Base-by-base conservation (phyloP, 2,113 vertebrate genomes). In the Bos indicus region DNA sequence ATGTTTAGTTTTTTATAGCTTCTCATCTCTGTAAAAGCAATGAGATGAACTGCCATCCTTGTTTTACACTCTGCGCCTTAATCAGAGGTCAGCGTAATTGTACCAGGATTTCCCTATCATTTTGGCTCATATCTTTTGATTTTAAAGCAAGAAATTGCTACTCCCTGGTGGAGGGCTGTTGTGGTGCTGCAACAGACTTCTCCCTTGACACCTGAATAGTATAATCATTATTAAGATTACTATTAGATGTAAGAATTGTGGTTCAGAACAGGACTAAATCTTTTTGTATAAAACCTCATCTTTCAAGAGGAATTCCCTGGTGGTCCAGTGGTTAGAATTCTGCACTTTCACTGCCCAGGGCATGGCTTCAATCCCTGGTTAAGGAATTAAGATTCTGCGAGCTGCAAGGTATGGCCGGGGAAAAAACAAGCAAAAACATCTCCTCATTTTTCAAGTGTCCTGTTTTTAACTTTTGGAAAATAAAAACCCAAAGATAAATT, bases 201-300 rank as follows among this genome's bases (percentile, higher is more conserved):
- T 97, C 83, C 48, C 9, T 46, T 81, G 67, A 52, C n/a, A 56
- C 19, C 74, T 13, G 51, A 71, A 40, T 86, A 36, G 36, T 19
- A 13, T 67, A 28, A 54, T 60, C 52, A 52, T 64, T 46, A 21
- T 59, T 59, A 51, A 88, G 23, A 67, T 84, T 64, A 74, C 16
- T 85, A 25, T 81, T 40, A 82, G 26, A 82, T 86, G 19, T 86
- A 74, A 86, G 21, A 33, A 71, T 67, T 92, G 59, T 85, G 51
- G 17, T 54, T 94, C 56, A 52, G 56, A 21, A 74, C 23, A 80
- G 40, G 30, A 54, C 26, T 90, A 52, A 83, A 46, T 64, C 78
- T 59, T 91, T 91, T 67, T 89, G 19, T 78, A 40, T 64, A 40
- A 78, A 96, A 43, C n/a, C 8, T 95, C 9, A 43, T 86, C 59